phyloP scores from a whole-genome alignment of 30 jellyfish, hydroid and myxozoan genomes.

The Mastigias papua region DNA sequence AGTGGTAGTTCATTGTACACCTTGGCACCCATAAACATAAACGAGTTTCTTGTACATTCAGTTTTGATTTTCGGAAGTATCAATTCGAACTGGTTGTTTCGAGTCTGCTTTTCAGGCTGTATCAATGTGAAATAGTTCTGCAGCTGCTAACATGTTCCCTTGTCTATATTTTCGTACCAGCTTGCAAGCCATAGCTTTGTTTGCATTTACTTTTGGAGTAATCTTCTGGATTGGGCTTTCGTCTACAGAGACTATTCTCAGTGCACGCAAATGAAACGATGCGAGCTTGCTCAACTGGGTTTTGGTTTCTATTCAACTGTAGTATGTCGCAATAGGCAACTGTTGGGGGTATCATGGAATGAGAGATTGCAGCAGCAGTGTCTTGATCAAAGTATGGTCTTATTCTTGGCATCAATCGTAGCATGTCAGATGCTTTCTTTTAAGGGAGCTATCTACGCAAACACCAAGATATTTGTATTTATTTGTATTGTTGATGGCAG shows the following conservation, averaged over 20 bases:
- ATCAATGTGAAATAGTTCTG: conserved; percentile 16
- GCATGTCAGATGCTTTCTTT: not conserved
- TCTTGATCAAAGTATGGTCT: too few relatives aligned
- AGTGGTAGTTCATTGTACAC: not conserved
- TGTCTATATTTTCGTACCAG: conserved; percentile 22
- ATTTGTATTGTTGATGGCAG: too few relatives aligned
- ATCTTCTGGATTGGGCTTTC: not conserved
- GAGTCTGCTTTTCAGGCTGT: conserved; percentile 22
- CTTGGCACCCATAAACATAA: conserved; percentile 1
- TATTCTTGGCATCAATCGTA: not conserved
- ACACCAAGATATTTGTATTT: too few relatives aligned
- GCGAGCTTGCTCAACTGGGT: conserved; percentile 12
- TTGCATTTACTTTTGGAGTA: not conserved
- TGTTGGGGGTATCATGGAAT: too few relatives aligned
- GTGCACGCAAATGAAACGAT: not conserved
- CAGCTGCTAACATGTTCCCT: conserved; percentile 33
- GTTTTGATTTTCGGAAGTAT: conserved; percentile 21
- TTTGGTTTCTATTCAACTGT: not conserved
- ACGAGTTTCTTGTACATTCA: conserved; percentile 14
- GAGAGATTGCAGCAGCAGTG: conserved; percentile 7
- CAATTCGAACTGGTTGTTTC: not conserved
- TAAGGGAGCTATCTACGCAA: too few relatives aligned
- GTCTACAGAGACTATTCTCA: not conserved
- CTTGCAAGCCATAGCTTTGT: not conserved
- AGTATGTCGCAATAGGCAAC: conserved; percentile 1